Conservation (phyloP, 2,888 invertebrate genomes). For the Microdon myrmicae region DNA sequence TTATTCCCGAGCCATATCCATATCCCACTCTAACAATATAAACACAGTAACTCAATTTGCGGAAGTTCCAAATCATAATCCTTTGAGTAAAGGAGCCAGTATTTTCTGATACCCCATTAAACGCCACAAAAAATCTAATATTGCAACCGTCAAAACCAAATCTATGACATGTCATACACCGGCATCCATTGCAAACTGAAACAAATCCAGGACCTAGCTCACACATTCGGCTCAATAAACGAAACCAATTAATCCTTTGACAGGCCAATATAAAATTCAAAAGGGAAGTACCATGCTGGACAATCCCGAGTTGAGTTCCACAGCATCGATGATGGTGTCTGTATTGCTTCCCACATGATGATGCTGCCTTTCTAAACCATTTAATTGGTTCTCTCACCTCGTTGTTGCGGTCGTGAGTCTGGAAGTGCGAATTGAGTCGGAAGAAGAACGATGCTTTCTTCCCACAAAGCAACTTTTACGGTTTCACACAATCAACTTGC, state of each 20-base stretch:
- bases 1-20: too few relatives aligned
- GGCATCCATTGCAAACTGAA: too few relatives aligned
- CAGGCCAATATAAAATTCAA: slow-evolving; percentile 51
- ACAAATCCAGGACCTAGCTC: too few relatives aligned
- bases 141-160: too few relatives aligned
- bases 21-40: too few relatives aligned
- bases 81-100: too few relatives aligned
- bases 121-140: too few relatives aligned
- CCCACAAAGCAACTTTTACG: slow-evolving; percentile 47
- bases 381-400: slow-evolving; percentile 51
- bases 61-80: too few relatives aligned
- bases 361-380: slow-evolving; percentile 46
- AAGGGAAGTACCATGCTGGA: slow-evolving; percentile 42
- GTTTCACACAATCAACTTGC: slow-evolving; percentile 51
- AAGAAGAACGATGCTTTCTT: slow-evolving; percentile 31
- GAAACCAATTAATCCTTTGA: slow-evolving; percentile 51
- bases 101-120: too few relatives aligned
- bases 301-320: slow-evolving; percentile 30
- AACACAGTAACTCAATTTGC: too few relatives aligned
- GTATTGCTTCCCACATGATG: slow-evolving; percentile 10
- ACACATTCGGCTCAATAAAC: slow-evolving; percentile 37
- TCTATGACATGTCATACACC: too few relatives aligned
- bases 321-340: slow-evolving; percentile 35
- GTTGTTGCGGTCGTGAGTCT: slow-evolving; percentile 34
- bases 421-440: slow-evolving; percentile 26